Evolutionary conservation across 2,113 vertebrate genomes (phyloP).

Genomic region (cattle (Bos taurus)): DNA sequence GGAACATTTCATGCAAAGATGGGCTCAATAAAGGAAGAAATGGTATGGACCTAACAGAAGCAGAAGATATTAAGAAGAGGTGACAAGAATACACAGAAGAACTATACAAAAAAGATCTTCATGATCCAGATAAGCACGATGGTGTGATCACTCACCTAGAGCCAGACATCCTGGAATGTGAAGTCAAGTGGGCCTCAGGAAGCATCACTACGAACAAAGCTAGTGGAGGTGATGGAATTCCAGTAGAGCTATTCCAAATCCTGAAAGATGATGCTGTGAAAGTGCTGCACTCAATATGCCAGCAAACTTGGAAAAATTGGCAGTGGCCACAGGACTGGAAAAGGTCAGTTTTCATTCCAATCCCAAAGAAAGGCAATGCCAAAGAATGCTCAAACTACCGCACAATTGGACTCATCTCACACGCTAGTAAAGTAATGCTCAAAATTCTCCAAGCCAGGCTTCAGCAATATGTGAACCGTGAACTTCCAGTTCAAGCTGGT

Average conservation of each 20-base stretch:
- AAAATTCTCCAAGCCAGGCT: too few relatives aligned
- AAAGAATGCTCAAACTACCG: rapidly evolving
- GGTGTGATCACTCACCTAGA: not conserved
- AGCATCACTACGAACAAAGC: not conserved
- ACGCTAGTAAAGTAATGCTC: too few relatives aligned
- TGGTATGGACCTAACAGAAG: not conserved
- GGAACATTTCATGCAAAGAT: not conserved
- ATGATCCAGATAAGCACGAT: not conserved
- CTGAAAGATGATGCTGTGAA: not conserved
- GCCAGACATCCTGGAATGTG: not conserved
- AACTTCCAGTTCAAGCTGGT: too few relatives aligned
- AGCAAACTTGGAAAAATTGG: not conserved
- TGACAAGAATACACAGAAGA: not conserved
- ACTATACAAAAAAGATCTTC: not conserved
- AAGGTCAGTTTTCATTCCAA: too few relatives aligned
- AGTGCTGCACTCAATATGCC: not conserved
- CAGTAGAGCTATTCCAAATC: not conserved
- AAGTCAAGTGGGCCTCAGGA: not conserved
- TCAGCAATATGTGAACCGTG: too few relatives aligned
- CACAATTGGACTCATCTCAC: too few relatives aligned
- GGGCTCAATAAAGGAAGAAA: not conserved
- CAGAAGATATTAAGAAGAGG: not conserved
- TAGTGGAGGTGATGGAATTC: not conserved
- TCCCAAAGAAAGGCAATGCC: not conserved
- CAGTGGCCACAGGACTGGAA: not conserved